Base-by-base conservation (phyloP, 2,113 vertebrate species). In the Platanista minor region DNA sequence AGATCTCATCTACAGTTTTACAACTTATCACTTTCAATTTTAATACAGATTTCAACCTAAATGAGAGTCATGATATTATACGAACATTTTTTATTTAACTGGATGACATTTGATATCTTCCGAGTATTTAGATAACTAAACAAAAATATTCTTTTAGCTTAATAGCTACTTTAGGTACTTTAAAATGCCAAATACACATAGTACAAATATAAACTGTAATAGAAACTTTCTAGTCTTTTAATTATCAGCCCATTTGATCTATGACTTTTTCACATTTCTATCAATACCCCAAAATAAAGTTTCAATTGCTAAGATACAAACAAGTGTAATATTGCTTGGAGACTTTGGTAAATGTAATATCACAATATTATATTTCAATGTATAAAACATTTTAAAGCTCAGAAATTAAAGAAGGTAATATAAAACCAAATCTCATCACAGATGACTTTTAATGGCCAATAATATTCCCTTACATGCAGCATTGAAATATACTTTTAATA, bases 11-110 rank as follows among this genome's bases (percentile, higher is more conserved):
- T 94, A 84, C 2, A 90, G 31, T 93, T 93, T 97, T 96, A 97
- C 61, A 95, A 94, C 90, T 94, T 96, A 94, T 6, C 78, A 96
- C 74, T 97, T 98, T 94, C 87, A 95, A 90, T 87, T 96, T 95
- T 93, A 94, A 87, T 92, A 97, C 9, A 93, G 78, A 96, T 95
- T 96, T 95, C 86, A 94, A 89, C 36, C 54, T 95, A 97, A 97
- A 81, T 93, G 67, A 91, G 17, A 95, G 64, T 84, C 62, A 91
- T 62, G 78, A 77, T 86, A 96, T 86, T 93, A 87, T 43, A n/a
- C 46, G 33, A 80, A 78, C 72, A 97, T 69, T 86, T 91, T 93
- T 94, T 91, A 85, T 86, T 92, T 95, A 95, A 92, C 43, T 62
- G 14, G 71, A 27, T 96, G 75, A 85, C 71, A 81, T 46, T 0